Base-by-base conservation (phyloP, 2,888 invertebrate species). In the Drosophila fulvimacula region DNA sequence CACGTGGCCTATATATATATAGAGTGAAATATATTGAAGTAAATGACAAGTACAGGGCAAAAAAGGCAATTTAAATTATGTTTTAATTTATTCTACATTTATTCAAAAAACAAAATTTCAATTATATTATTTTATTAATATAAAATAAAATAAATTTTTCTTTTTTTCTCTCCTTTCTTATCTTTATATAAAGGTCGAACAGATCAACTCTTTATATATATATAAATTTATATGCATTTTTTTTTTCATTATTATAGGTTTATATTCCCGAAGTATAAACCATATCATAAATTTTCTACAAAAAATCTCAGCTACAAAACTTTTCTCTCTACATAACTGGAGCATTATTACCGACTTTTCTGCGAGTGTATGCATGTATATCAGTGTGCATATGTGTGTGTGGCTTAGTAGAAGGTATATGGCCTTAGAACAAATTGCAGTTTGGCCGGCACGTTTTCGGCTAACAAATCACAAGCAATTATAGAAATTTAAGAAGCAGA, bases 381-480 rank as follows among this genome's bases (percentile, higher is more conserved):
- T 17, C 10, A 17, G 6, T 17, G 11, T 10, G 9, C 11, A 36
- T 52, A 17, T 59, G 11, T 55, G 52, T 58, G 38, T 55, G 34
- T n/a, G 44, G 64, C 21, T 46, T 51, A 38, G n/a, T 39, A 17
- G 19, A 65, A 58, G 64, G 65, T 73, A 52, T 73, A 67, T 60
- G 68, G 75, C 57, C 59, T 52, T 42, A 78, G 53, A 81, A 83
- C 88, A 86, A 88, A 86, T 86, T 86, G 89, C 87, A 86, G 76
- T 88, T 86, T 86, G 87, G 76, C 71, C 72, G 74, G 89, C 85
- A 86, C 85, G 85, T 86, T 81, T 75, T 81, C 64, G 82, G 82
- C 84, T 77, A 86, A 86, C 85, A 86, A 86, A 86, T 86, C 85
- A 86, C 85, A 88, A 79, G 85, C 89, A 88, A 86, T 86, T 86